Evolutionary conservation across 1,140 invertebrate species (phyloP), one percentile per base, ranked within the genome.

Genomic region (Micrasema minimum): DNA sequence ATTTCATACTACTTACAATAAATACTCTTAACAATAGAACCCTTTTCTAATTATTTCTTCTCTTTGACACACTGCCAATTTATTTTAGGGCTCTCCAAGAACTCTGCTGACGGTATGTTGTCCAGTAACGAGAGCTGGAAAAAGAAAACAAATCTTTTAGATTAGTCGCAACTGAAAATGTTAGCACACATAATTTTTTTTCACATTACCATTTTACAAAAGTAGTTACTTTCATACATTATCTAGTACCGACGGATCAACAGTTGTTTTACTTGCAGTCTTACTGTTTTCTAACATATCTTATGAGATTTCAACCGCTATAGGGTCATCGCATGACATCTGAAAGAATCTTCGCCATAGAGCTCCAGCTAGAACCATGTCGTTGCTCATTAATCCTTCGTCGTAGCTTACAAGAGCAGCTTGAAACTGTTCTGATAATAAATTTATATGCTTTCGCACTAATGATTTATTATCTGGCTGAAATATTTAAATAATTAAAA

Each of bases 351-450:
- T 86, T 75, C 92, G 87, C 94, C 94, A 97, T n/a, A 96, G 69
- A 10, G 93, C 92, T 31, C 87, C 88, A 18, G 94, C 94, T 66
- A 97, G 81, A 7, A 90, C 82, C 68, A 81, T 86, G 78, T 95
- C 93, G 22, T 57, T 53, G 22, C 16, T 48, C 38, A 72, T 11
- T 12, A 96, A 77, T 18, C 93, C 94, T 86, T 96, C 94, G 80
- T 96, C 94, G 77, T 96, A 96, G n/a, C 87, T 87, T 72, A 96
- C 87, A 20, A 96, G 77, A 45, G 92, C 88, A n/a, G 92, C 92
- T 81, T 93, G 91, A 79, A 96, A 93, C 78, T 95, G 91, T 72
- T 92, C 85, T 9, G 88, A 89, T 5, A 95, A 78, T 61, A 88
- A 85, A 50, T 83, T 51, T 1, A 91, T 80, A 78, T 92, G 87